A percentile compares a stretch with the other conserved stretches of the same genome.
phyloP scores from a whole-genome alignment of 2,113 vertebrate species.

The Rana temporaria region DNA sequence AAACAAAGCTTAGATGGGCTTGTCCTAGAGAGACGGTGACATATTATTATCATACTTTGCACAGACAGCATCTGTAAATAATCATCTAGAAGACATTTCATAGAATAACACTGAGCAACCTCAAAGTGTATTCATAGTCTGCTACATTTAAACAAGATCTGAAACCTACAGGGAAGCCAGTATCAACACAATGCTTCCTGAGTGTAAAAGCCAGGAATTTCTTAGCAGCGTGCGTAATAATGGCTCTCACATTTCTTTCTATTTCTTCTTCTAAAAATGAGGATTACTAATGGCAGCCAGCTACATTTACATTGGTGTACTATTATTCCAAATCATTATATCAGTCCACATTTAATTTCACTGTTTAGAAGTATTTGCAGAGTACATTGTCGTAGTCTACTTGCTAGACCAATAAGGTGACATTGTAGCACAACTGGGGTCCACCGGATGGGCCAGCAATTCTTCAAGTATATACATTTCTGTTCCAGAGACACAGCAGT shows the following conservation, averaged over 20 bases:
- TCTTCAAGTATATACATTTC: too few species aligned
- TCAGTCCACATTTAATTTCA: too few species aligned
- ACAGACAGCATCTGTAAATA: slow-evolving; percentile 83
- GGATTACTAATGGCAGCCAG: slow-evolving; percentile 20
- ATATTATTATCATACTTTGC: slow-evolving; percentile 78
- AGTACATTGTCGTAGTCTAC: too few species aligned
- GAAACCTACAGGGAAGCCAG: slow-evolving; percentile 79
- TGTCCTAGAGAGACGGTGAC: slow-evolving; percentile 68
- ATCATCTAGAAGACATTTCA: slow-evolving; percentile 82
- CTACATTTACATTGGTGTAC: slow-evolving; percentile 6
- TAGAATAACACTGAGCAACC: slow-evolving; percentile 83
- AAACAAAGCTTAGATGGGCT: slow-evolving; percentile 66
- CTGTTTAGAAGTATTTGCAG: too few species aligned
- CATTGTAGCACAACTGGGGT: too few species aligned
- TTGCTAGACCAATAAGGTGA: too few species aligned
- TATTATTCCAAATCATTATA: not conserved
- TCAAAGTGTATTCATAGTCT: slow-evolving; percentile 82
- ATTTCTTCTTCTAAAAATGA: slow-evolving; percentile 64
- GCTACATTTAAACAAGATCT: slow-evolving; percentile 86
- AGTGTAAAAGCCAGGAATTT: slow-evolving; percentile 84
- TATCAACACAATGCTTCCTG: slow-evolving; percentile 92
- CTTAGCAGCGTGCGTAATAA: slow-evolving; percentile 82
- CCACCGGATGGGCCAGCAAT: too few species aligned
- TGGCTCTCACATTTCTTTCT: slow-evolving; percentile 80
- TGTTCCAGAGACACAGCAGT: too few species aligned